A percentile compares a stretch with the other conserved stretches of the same genome.
Evolutionary conservation across 2,797 vertebrate genomes (phyloP).

Genomic region (Dallia pectoralis): DNA sequence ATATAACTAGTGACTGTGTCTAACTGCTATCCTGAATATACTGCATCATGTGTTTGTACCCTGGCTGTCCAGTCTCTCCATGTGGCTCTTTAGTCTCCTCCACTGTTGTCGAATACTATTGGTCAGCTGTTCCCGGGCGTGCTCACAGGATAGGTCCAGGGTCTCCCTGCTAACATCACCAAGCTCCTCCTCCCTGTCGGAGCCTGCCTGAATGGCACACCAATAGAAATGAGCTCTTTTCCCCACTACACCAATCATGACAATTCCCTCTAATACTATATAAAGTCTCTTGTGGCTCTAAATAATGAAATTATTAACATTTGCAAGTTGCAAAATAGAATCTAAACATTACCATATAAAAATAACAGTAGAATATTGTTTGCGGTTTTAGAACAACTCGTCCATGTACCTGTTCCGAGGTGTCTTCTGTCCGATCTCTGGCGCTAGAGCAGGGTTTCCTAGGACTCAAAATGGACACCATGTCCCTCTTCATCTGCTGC

Average conservation of each 20-base stretch:
- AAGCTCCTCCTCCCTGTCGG: slow-evolving; percentile 82
- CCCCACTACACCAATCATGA: background rate
- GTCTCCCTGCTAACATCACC: slow-evolving; percentile 82
- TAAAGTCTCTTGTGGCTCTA: background rate
- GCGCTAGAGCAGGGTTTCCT: slow-evolving; percentile 70
- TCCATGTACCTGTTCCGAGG: slow-evolving; percentile 76
- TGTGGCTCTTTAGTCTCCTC: slow-evolving; percentile 91
- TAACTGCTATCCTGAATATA: too few species aligned
- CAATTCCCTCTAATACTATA: background rate
- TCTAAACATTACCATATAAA: background rate
- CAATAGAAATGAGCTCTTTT: background rate
- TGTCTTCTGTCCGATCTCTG: slow-evolving; percentile 78
- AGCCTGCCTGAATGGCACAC: slow-evolving; percentile 71
- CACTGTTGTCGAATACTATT: slow-evolving; percentile 97
- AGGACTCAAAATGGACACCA: slow-evolving; percentile 89
- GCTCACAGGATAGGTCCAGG: slow-evolving; percentile 91
- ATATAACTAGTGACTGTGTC: too few species aligned
- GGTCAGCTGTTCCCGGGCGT: slow-evolving; percentile 89
- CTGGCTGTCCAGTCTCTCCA: slow-evolving; percentile 92
- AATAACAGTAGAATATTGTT: background rate
- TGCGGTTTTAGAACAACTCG: background rate
- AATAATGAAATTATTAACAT: background rate
- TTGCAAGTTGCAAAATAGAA: background rate
- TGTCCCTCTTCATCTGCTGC: slow-evolving; percentile 98
- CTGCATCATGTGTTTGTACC: slow-evolving; percentile 63